Percentiles rank a stretch among this genome's conserved stretches.
Conservation (phyloP, 2,888 invertebrate species). For the Volucella zonaria region DNA sequence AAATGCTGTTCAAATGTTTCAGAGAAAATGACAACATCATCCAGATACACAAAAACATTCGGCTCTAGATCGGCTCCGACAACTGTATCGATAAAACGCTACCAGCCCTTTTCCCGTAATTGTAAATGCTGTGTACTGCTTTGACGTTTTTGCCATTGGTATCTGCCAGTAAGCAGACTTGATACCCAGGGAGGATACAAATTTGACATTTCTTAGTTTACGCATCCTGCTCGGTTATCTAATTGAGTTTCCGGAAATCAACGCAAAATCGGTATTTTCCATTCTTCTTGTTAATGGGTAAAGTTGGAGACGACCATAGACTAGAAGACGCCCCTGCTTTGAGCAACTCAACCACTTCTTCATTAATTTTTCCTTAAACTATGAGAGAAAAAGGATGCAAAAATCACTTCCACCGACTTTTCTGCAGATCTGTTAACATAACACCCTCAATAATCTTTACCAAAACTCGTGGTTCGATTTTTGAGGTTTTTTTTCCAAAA, state of each 20-base stretch:
- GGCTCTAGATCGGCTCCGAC: conserved; percentile 34
- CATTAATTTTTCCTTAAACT: conserved; percentile 71
- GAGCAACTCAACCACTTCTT: conserved; percentile 73
- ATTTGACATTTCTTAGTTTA: conserved; percentile 6
- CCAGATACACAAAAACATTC: conserved; percentile 33
- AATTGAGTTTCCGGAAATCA: conserved; percentile 65
- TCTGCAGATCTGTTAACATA: too few species aligned
- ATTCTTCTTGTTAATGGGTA: conserved; percentile 74
- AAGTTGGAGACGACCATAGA: conserved; percentile 68
- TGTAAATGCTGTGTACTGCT: too few species aligned
- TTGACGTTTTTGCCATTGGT: too few species aligned
- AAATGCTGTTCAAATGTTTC: conserved; percentile 12
- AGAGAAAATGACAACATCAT: conserved; percentile 35
- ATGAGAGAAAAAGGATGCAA: conserved; percentile 46
- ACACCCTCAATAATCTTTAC: too few species aligned
- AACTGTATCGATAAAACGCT: too few species aligned
- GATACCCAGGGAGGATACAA: conserved; percentile 5
- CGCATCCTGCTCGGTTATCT: conserved; percentile 18
- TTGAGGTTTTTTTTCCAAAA: too few species aligned
- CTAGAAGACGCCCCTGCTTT: conserved; percentile 66
- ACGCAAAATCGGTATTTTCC: conserved; percentile 73
- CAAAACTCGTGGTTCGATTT: too few species aligned
- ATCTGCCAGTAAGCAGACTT: too few species aligned
- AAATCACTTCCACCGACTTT: too few species aligned
- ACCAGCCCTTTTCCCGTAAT: too few species aligned